Percentiles rank a stretch among this genome's conserved stretches.
Evolutionary conservation across 2,113 vertebrate genomes (phyloP).

Genomic region (Ancistrus triradiatus): DNA sequence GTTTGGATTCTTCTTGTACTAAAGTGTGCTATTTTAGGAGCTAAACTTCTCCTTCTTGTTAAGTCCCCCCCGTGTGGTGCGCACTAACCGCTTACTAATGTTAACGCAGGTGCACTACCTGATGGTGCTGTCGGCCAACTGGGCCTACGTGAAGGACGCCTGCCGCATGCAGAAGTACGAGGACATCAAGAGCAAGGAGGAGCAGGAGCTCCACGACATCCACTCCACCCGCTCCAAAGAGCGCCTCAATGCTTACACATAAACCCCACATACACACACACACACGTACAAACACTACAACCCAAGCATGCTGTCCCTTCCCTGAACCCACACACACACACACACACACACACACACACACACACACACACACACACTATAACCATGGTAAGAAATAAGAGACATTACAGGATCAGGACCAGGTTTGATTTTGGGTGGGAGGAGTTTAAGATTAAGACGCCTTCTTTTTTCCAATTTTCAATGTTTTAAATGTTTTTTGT

Average conservation of each 20-base stretch:
- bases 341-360: constrained; percentile 31
- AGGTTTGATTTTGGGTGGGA: too few relatives aligned
- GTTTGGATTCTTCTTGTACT: neutral
- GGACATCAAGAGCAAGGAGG: constrained; percentile 98
- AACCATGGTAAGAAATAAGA: too few relatives aligned
- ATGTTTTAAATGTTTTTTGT: too few relatives aligned
- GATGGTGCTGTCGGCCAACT: constrained; percentile 98
- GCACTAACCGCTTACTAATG: constrained; percentile 55
- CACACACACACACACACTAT: constrained; percentile 45
- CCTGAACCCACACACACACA: constrained; percentile 28
- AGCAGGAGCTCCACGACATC: constrained; percentile 98
- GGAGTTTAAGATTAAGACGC: too few relatives aligned
- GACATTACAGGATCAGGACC: too few relatives aligned
- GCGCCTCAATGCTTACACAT: constrained; percentile 78
- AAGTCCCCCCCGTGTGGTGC: neutral
- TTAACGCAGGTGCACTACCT: constrained; percentile 93
- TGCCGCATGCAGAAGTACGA: constrained; percentile 99
- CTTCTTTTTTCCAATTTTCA: too few relatives aligned
- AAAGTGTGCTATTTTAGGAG: constrained; percentile 5
- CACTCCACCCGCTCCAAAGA: constrained; percentile 99
- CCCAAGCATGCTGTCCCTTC: constrained; percentile 30
- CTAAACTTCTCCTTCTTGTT: constrained; percentile 1
- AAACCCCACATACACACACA: constrained; percentile 65
- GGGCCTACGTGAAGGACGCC: constrained; percentile 98
- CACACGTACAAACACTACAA: constrained; percentile 29